Conservation (phyloP, 2,797 vertebrate species). For the Hybognathus amarus region DNA sequence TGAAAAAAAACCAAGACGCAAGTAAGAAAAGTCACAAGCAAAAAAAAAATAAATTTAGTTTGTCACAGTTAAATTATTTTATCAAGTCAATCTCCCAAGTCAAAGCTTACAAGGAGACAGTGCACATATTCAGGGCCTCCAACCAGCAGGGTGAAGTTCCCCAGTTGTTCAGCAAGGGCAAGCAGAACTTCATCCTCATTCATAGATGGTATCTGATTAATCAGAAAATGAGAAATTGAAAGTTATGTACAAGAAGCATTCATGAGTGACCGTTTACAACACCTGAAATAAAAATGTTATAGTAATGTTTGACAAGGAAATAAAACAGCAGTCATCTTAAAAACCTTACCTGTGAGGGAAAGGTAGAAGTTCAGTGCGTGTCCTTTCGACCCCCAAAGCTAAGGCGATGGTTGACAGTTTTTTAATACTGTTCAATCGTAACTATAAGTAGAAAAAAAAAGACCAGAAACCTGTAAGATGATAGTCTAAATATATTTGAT, state of each 20-base stretch:
- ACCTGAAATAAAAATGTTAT: not conserved
- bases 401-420: conserved; percentile 87
- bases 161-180: conserved; percentile 86
- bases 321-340: not conserved
- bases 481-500: not conserved
- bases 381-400: conserved; percentile 86
- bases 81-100: not conserved
- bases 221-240: not conserved
- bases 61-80: no score
- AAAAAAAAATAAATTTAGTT: no score
- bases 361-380: conserved; percentile 85
- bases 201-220: conserved; percentile 84
- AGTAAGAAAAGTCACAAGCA: not conserved
- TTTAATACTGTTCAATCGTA: conserved; percentile 88
- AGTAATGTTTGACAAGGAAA: not conserved
- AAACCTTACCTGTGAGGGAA: conserved; percentile 83
- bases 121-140: conserved; percentile 88
- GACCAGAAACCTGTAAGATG: not conserved
- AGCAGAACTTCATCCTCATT: conserved; percentile 89
- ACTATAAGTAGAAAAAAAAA: conserved; percentile 61
- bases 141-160: conserved; percentile 87
- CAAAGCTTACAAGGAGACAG: conserved; percentile 81
- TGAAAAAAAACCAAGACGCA: conserved; percentile 44
- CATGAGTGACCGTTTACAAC: not conserved
- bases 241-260: not conserved